phyloP scores from a whole-genome alignment of 2,797 vertebrate species.

The Sphenodon punctatus region DNA sequence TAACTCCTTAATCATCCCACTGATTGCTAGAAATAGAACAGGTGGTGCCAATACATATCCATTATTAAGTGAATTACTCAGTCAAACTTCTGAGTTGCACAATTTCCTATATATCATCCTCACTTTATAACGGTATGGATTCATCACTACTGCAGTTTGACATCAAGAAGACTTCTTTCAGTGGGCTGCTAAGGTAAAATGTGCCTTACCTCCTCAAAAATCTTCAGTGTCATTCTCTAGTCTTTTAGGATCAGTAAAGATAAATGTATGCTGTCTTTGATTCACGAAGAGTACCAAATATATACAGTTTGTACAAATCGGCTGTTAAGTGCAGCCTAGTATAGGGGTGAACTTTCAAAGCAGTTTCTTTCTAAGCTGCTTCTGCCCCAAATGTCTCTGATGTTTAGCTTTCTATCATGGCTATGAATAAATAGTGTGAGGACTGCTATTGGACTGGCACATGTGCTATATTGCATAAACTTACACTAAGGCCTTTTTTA shows the following conservation, averaged over 20 bases:
- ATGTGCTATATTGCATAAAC: not conserved
- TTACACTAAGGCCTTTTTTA: too few relatives aligned
- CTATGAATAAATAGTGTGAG: not conserved
- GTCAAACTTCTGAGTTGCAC: not conserved
- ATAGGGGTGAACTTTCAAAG: not conserved
- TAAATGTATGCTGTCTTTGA: not conserved
- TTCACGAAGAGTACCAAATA: not conserved
- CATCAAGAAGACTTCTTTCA: not conserved
- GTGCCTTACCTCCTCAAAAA: not conserved
- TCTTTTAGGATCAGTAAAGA: not conserved
- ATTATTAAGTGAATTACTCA: constrained; percentile 34
- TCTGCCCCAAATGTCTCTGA: not conserved
- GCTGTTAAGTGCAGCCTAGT: not conserved
- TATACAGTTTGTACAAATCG: not conserved
- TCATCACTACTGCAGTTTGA: not conserved
- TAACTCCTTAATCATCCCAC: constrained; percentile 15
- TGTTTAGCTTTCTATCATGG: not conserved
- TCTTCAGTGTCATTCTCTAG: not conserved
- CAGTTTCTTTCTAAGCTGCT: not conserved
- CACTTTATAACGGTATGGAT: not conserved
- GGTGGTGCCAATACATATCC: constrained; percentile 14
- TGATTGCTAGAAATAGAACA: constrained; percentile 31
- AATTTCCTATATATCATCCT: not conserved
- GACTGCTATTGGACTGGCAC: not conserved
- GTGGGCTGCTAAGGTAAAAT: not conserved